Percentiles rank a stretch among this genome's conserved stretches.
phyloP scores from a whole-genome alignment of 2,797 vertebrate species.

The Thamnophis elegans region DNA sequence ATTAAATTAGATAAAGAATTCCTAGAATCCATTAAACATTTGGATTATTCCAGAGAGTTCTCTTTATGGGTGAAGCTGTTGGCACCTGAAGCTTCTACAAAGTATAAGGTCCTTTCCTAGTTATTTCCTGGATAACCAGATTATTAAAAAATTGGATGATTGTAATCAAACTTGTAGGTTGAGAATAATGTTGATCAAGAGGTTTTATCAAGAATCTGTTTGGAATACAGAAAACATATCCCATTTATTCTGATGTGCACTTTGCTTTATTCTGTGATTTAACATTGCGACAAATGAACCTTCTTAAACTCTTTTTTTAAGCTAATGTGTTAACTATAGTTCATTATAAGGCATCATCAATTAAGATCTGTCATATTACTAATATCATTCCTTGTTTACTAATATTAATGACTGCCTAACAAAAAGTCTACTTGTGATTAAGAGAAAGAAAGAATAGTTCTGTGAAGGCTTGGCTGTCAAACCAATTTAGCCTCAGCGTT shows the following conservation, averaged over 20 bases:
- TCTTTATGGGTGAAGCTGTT: background rate
- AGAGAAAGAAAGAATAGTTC: background rate
- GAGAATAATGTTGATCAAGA: background rate
- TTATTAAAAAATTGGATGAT: background rate
- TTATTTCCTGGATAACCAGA: background rate
- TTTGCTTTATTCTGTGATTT: background rate
- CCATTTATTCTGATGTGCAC: background rate
- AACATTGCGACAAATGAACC: background rate
- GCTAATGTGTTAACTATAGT: background rate
- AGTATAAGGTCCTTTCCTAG: background rate
- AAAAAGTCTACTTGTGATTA: background rate
- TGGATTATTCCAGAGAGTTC: background rate
- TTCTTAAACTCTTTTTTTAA: background rate
- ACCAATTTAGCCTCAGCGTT: background rate
- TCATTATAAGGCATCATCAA: background rate
- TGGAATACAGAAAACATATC: background rate
- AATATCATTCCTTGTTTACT: background rate
- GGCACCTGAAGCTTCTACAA: background rate
- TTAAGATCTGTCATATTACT: background rate
- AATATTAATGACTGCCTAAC: background rate
- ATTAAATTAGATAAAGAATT: background rate
- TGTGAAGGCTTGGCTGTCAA: conserved; percentile 5
- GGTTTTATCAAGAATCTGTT: background rate
- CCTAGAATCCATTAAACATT: background rate
- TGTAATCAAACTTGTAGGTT: background rate